A percentile compares a stretch with the other conserved stretches of the same genome.
Conservation (phyloP, 2,113 vertebrate species). For the Hystrix cristata region DNA sequence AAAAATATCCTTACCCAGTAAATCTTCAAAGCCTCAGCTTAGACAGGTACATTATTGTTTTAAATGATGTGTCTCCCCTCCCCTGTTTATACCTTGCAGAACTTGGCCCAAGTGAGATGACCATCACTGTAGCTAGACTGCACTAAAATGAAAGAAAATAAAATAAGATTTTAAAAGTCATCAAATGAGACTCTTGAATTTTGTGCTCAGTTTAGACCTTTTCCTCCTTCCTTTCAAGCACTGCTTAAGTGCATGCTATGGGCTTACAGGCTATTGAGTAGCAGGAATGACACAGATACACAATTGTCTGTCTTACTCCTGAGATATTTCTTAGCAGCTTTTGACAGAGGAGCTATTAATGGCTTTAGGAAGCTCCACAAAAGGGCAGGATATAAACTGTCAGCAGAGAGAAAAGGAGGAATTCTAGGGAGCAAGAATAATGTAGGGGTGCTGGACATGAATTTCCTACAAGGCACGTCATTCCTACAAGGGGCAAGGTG, state of each 20-base stretch:
- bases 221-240: background rate
- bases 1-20: background rate
- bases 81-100: slow-evolving; percentile 93
- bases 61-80: background rate
- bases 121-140: slow-evolving; percentile 92
- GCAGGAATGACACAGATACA: background rate
- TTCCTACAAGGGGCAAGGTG: background rate
- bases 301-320: background rate
- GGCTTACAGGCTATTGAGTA: background rate
- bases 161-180: background rate
- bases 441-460: background rate
- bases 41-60: background rate
- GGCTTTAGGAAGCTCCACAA: background rate
- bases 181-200: slow-evolving; percentile 8
- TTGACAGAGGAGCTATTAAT: background rate
- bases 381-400: background rate
- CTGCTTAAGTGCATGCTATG: background rate
- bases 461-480: background rate
- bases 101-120: slow-evolving; percentile 96
- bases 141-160: slow-evolving; percentile 86
- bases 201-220: background rate
- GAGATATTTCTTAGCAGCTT: background rate
- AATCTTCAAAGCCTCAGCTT: background rate
- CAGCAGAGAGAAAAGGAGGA: background rate
- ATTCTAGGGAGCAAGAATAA: background rate